phyloP scores from a whole-genome alignment of 2,888 invertebrate species.

The Tyria jacobaeae region DNA sequence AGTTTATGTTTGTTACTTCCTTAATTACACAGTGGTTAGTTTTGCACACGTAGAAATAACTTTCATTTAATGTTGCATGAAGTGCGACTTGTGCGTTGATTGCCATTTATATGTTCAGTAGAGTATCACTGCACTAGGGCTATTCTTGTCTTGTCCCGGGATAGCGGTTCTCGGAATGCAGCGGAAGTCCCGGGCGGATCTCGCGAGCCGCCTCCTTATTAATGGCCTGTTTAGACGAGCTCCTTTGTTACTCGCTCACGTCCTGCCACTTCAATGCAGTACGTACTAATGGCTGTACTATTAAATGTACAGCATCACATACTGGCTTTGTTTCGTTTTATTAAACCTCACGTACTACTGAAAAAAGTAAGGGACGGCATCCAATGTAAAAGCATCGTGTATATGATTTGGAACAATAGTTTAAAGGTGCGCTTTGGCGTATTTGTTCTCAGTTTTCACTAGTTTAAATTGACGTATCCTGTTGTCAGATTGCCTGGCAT shows the following conservation, averaged over 20 bases:
- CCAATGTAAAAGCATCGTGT: conserved; percentile 39
- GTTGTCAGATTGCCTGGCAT: conserved; percentile 80
- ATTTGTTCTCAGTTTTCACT: conserved; percentile 73
- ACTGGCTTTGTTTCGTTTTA: conserved; percentile 36
- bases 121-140: conserved; percentile 65
- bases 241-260: conserved; percentile 84
- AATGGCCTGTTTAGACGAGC: conserved; percentile 85
- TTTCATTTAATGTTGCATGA: conserved; percentile 30
- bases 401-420: conserved; percentile 55
- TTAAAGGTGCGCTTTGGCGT: conserved; percentile 60
- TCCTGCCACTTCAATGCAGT: conserved; percentile 72
- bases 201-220: conserved; percentile 82
- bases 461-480: conserved; percentile 84
- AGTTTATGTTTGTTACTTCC: conserved; percentile 3
- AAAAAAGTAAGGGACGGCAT: conserved; percentile 56
- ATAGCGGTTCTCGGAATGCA: conserved; percentile 80
- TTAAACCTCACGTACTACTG: conserved; percentile 24
- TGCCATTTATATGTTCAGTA: conserved; percentile 66
- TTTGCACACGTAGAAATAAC: conserved; percentile 8
- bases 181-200: conserved; percentile 80
- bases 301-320: conserved; percentile 46
- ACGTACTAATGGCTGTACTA: conserved; percentile 51
- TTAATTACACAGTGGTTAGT: conserved; percentile 7
- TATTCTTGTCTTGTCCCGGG: conserved; percentile 83
- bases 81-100: conserved; percentile 49